Percentiles rank a stretch among this genome's conserved stretches.
Evolutionary conservation across 2,797 vertebrate species (phyloP).

Genomic region (Distichodus sexfasciatus): DNA sequence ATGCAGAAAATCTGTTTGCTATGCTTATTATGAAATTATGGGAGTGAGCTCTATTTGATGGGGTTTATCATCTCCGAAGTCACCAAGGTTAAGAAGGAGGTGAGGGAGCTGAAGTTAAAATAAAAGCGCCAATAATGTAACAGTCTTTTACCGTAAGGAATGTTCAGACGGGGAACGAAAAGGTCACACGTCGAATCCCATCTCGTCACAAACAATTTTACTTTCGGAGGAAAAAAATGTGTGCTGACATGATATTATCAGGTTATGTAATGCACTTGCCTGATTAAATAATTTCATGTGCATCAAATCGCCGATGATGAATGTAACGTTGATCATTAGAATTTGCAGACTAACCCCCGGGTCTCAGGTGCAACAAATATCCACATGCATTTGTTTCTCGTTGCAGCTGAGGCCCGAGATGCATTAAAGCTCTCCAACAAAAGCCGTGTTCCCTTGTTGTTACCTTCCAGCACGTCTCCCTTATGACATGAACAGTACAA

Average conservation of each 20-base stretch:
- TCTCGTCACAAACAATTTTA: not conserved
- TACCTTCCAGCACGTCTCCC: not conserved
- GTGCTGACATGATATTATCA: not conserved
- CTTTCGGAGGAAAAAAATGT: not conserved
- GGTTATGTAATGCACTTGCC: not conserved
- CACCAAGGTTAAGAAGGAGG: not conserved
- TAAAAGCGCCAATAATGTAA: not conserved
- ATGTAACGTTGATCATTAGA: not conserved
- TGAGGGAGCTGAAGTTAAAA: not conserved
- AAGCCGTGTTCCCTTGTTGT: not conserved
- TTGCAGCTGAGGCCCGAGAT: not conserved
- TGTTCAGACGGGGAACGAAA: not conserved
- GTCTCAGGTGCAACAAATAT: too few relatives aligned
- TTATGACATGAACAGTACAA: conserved; percentile 30
- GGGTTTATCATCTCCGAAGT: not conserved
- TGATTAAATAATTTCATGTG: not conserved
- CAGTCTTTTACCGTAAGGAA: not conserved
- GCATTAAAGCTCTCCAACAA: not conserved
- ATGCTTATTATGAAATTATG: not conserved
- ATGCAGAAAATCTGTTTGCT: not conserved
- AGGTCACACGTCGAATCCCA: not conserved
- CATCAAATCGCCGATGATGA: not conserved
- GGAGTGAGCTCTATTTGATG: not conserved
- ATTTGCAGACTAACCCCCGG: too few relatives aligned
- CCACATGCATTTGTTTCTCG: too few relatives aligned